A percentile compares a stretch with the other conserved stretches of the same genome.
Evolutionary conservation across 2,113 vertebrate genomes (phyloP).

Genomic region (Protobothrops flavoviridis): DNA sequence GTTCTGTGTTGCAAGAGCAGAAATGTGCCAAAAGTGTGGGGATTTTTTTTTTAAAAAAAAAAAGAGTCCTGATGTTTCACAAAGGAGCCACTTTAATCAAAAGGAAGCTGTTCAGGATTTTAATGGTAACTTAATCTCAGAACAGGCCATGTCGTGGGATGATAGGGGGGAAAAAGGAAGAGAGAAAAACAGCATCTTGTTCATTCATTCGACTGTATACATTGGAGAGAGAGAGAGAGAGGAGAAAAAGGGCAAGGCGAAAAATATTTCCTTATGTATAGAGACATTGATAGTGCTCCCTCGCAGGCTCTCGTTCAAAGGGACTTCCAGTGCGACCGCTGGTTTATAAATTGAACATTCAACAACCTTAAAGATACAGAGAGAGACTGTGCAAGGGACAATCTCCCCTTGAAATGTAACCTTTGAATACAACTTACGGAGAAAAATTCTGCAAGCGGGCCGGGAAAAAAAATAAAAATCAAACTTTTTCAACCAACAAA

Average conservation of each 20-base stretch:
- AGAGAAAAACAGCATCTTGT: not conserved
- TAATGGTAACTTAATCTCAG: not conserved
- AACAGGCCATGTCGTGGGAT: not conserved
- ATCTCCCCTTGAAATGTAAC: not conserved
- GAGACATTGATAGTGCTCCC: not conserved
- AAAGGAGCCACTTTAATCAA: not conserved
- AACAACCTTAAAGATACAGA: not conserved
- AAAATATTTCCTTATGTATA: not conserved
- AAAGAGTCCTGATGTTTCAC: not conserved
- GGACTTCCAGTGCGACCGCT: not conserved
- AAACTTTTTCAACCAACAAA: not conserved
- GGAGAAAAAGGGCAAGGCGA: not conserved
- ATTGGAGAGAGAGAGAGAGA: not conserved
- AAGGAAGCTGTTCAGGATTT: not conserved
- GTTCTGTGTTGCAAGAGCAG: not conserved
- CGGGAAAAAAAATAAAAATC: rapidly evolving
- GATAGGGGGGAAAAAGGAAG: not conserved
- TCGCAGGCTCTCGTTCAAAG: not conserved
- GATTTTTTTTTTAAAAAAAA: no score
- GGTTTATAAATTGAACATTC: not conserved
- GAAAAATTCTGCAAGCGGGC: not conserved
- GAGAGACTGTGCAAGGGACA: not conserved
- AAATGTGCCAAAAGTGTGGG: not conserved
- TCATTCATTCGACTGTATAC: not conserved
- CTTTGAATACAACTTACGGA: not conserved